phyloP scores from a whole-genome alignment of 1,140 invertebrate genomes.

The Acromyrmex echinatior region DNA sequence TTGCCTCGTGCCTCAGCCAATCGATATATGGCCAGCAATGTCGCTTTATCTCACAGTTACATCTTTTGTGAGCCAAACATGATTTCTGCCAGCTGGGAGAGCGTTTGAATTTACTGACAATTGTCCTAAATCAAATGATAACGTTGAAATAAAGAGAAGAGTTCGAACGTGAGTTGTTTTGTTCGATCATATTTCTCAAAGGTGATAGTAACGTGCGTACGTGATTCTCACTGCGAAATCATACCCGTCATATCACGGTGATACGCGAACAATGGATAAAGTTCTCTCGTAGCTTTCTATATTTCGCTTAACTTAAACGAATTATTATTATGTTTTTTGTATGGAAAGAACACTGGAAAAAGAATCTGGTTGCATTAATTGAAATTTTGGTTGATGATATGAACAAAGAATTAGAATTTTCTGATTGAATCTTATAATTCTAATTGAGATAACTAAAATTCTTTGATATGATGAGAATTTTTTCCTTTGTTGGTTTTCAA shows the following conservation, averaged over 20 bases:
- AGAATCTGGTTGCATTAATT: too few species aligned
- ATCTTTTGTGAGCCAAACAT: constrained; percentile 6
- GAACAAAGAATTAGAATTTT: too few species aligned
- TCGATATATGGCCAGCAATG: constrained; percentile 43
- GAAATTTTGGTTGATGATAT: too few species aligned
- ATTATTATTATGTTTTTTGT: neutral
- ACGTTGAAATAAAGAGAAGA: neutral
- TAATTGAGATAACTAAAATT: too few species aligned
- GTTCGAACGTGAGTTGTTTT: neutral
- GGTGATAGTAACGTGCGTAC: neutral
- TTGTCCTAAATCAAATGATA: constrained; percentile 8
- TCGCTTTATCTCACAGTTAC: constrained; percentile 19
- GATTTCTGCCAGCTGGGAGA: neutral
- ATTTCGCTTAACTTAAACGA: neutral
- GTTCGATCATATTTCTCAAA: neutral
- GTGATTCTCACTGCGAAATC: neutral
- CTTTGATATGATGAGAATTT: too few species aligned
- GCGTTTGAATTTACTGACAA: neutral
- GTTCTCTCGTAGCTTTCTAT: neutral
- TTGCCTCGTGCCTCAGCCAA: constrained; percentile 34
- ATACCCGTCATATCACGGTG: neutral
- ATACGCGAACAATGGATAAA: neutral
- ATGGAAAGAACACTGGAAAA: neutral
- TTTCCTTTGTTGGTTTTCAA: too few species aligned
- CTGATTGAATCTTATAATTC: too few species aligned